Conservation (phyloP, 2,113 vertebrate species). For the Alligator sinensis region DNA sequence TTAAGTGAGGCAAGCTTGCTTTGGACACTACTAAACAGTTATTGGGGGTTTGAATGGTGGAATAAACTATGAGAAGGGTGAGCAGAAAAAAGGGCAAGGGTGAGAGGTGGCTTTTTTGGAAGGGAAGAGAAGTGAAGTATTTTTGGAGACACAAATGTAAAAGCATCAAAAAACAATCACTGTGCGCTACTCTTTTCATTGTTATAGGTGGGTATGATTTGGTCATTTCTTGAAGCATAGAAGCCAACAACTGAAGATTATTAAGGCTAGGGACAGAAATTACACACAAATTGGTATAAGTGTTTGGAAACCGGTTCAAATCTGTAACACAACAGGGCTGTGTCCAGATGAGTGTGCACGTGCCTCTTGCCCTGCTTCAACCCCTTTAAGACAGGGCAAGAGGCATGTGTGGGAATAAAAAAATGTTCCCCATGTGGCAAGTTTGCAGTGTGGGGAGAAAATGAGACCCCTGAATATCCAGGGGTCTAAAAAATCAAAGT, state of each 20-base stretch:
- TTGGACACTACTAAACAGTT: conserved; percentile 12
- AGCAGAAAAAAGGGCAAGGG: background rate
- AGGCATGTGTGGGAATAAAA: too few relatives aligned
- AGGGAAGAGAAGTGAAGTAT: background rate
- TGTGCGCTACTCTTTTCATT: background rate
- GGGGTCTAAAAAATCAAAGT: too few relatives aligned
- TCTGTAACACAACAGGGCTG: too few relatives aligned
- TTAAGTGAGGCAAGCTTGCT: conserved; percentile 34
- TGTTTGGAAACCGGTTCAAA: too few relatives aligned
- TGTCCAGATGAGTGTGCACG: too few relatives aligned
- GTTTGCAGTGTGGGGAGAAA: too few relatives aligned
- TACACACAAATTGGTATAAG: too few relatives aligned
- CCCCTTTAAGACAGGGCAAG: too few relatives aligned
- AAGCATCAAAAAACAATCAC: background rate
- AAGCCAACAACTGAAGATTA: background rate
- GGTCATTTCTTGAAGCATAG: background rate
- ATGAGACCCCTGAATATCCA: too few relatives aligned
- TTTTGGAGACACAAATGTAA: background rate
- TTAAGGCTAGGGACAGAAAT: background rate
- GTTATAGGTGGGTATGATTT: background rate
- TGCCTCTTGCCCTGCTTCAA: too few relatives aligned
- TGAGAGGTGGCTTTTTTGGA: background rate
- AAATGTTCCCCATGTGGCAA: too few relatives aligned
- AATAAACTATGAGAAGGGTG: background rate
- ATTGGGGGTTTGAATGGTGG: background rate